Percentiles rank a stretch among this genome's conserved stretches.
Conservation (phyloP, 1,140 invertebrate genomes). For the Scylla paramamosain region DNA sequence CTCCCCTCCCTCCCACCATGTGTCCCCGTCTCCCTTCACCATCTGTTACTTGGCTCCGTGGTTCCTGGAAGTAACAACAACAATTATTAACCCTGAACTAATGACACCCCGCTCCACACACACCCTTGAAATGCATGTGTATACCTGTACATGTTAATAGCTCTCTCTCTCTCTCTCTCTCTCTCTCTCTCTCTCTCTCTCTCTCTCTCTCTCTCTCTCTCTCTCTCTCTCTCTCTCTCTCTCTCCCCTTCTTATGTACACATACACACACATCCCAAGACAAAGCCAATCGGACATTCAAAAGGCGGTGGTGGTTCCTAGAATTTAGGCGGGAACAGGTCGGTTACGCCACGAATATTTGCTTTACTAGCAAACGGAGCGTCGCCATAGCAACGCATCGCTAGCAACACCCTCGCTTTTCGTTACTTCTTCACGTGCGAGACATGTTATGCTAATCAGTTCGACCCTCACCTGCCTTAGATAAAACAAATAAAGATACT, state of each 20-base stretch:
- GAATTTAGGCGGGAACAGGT: constrained; percentile 63
- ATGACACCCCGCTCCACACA: constrained; percentile 38
- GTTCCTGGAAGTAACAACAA: constrained; percentile 48
- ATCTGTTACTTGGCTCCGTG: constrained; percentile 8
- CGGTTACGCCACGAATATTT: constrained; percentile 57
- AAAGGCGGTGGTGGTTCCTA: constrained; percentile 44
- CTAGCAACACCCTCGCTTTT: not conserved
- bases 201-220: constrained; percentile 27
- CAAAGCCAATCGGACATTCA: constrained; percentile 40
- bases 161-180: not conserved
- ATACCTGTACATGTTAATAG: not conserved
- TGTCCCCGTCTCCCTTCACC: not conserved
- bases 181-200: constrained; percentile 38
- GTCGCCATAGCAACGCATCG: not conserved
- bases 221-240: constrained; percentile 34
- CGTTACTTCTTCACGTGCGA: not conserved
- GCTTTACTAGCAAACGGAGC: constrained; percentile 1
- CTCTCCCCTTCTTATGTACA: not conserved
- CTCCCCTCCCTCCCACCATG: not conserved
- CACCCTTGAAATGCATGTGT: not conserved
- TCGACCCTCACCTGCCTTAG: not conserved
- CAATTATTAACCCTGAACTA: constrained; percentile 16
- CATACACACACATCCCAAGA: constrained; percentile 36
- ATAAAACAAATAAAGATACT: not conserved
- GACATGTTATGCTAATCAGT: not conserved